phyloP scores from a whole-genome alignment of 2,888 invertebrate genomes.

The Cybosia mesomella region DNA sequence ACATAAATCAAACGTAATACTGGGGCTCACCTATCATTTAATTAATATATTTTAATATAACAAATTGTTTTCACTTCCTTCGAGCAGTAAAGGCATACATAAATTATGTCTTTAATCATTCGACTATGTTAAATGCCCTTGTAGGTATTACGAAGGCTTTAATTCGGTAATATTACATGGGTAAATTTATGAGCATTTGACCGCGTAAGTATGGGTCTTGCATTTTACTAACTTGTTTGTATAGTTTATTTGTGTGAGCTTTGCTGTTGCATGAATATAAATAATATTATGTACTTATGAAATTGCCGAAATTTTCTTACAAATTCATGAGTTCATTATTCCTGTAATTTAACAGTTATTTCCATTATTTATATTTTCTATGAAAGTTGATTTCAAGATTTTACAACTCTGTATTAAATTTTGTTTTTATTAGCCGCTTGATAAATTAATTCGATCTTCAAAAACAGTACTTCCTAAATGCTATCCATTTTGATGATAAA shows the following conservation, averaged over 20 bases:
- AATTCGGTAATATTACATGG: constrained; percentile 62
- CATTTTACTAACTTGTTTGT: background rate
- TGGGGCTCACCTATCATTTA: constrained; percentile 48
- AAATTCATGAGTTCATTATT: no score
- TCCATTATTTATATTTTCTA: no score
- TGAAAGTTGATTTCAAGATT: no score
- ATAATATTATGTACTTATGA: no score
- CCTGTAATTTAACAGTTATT: no score
- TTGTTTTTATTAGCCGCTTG: no score
- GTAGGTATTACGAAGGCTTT: constrained; percentile 59
- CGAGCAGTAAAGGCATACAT: constrained; percentile 62
- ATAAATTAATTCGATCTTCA: no score
- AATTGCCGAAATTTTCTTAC: no score
- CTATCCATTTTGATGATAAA: no score
- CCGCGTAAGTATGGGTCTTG: constrained; percentile 19
- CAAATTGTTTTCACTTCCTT: constrained; percentile 65
- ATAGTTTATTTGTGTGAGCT: background rate
- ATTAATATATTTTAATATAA: constrained; percentile 61
- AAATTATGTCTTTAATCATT: constrained; percentile 71
- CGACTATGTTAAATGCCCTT: constrained; percentile 59
- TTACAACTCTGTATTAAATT: no score
- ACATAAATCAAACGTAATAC: constrained; percentile 47
- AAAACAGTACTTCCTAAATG: no score
- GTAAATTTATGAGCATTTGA: constrained; percentile 63
- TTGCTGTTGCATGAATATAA: background rate